Percentiles rank a stretch among this genome's conserved stretches.
Evolutionary conservation across 2,888 invertebrate genomes (phyloP).

Genomic region (Melanargia galathea): DNA sequence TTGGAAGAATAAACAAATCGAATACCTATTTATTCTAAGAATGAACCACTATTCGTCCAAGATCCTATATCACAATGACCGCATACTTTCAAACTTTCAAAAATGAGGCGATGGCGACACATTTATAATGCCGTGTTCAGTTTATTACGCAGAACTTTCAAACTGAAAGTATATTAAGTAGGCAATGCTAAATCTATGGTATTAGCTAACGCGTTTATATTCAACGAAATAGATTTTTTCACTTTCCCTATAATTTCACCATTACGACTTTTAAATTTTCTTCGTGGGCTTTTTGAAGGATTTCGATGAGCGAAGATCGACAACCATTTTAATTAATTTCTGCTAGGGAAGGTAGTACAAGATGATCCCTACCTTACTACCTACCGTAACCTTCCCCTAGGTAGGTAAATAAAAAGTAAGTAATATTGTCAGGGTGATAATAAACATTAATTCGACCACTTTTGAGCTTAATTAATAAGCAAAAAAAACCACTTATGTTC

Average conservation of each 20-base stretch:
- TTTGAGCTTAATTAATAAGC: background rate
- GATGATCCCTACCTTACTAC: no score
- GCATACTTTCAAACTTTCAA: background rate
- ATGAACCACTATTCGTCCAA: background rate
- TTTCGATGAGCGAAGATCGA: no score
- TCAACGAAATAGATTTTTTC: background rate
- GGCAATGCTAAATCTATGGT: background rate
- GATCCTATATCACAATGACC: background rate
- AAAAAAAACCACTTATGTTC: background rate
- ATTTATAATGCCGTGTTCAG: background rate
- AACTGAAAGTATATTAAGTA: constrained; percentile 1
- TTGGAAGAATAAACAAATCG: background rate
- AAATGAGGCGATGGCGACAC: background rate
- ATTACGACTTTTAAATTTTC: background rate
- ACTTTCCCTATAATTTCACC: background rate
- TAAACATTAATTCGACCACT: no score
- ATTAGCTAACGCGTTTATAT: constrained; percentile 3
- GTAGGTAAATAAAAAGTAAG: no score
- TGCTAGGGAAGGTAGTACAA: no score
- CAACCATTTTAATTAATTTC: no score
- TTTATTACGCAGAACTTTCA: constrained; percentile 8
- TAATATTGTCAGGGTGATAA: no score
- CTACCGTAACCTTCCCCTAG: no score
- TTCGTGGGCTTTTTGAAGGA: background rate
- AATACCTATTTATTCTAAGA: no score